Conservation (phyloP, 2,113 vertebrate species). For the Pangasianodon gigas region DNA sequence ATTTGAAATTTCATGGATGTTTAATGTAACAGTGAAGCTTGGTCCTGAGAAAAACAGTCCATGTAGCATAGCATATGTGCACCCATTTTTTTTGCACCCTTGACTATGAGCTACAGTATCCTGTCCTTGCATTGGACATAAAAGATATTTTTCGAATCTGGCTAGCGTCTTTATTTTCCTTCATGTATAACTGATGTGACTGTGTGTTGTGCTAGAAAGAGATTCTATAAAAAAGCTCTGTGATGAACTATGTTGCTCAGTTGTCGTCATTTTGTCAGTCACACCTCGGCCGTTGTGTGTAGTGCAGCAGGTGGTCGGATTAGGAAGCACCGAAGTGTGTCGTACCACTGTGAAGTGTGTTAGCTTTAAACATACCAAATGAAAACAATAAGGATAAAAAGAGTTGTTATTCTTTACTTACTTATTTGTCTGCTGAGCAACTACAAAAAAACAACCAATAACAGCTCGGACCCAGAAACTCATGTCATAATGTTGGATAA, state of each 20-base stretch:
- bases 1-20: not conserved
- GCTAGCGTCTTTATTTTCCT: too few relatives aligned
- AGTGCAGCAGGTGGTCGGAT: not conserved
- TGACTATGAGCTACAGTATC: not conserved
- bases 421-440: not conserved
- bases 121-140: not conserved
- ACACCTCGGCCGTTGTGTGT: not conserved
- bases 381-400: not conserved
- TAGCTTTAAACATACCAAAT: not conserved
- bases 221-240: not conserved
- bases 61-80: not conserved
- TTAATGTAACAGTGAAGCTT: not conserved
- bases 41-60: not conserved
- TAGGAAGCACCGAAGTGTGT: not conserved
- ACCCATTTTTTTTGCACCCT: not conserved
- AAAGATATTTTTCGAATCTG: not conserved
- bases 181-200: too few relatives aligned
- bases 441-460: not conserved
- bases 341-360: not conserved
- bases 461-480: not conserved
- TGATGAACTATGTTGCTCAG: not conserved
- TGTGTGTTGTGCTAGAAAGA: too few relatives aligned
- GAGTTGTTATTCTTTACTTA: not conserved
- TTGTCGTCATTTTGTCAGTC: not conserved
- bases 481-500: not conserved